Evolutionary conservation across 2,888 invertebrate genomes (phyloP).

Genomic region (Ichneumoninae sp.): DNA sequence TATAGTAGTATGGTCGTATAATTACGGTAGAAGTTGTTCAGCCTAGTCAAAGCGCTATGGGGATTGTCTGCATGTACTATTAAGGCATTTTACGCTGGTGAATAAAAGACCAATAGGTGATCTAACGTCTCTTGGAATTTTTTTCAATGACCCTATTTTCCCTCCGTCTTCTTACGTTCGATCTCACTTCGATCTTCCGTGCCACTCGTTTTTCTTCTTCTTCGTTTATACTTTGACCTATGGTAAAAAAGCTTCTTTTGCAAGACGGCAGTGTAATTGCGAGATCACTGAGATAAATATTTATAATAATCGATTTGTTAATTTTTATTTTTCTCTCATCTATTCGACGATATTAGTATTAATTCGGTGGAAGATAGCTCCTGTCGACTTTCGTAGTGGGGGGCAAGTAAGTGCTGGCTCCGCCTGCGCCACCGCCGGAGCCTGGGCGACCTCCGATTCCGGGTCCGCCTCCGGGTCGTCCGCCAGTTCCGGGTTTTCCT

Average conservation of each 20-base stretch:
- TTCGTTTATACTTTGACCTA: conserved; percentile 15
- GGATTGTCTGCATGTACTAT: conserved; percentile 30
- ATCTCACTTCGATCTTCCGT: background rate
- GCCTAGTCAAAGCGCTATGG: conserved; percentile 50
- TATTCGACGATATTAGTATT: conserved; percentile 24
- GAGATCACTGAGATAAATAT: conserved; percentile 52
- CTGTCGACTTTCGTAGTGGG: conserved; percentile 74
- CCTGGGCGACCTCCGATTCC: conserved; percentile 26
- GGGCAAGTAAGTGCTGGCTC: conserved; percentile 72
- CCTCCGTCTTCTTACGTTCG: background rate
- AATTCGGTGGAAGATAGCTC: conserved; percentile 78
- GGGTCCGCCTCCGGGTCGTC: conserved; percentile 52
- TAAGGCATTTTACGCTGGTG: conserved; percentile 31
- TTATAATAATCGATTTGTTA: conserved; percentile 12
- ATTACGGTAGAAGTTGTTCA: conserved; percentile 23
- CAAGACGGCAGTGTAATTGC: conserved; percentile 18
- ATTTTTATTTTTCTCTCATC: background rate
- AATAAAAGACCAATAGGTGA: conserved; percentile 19
- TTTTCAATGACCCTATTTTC: conserved; percentile 22
- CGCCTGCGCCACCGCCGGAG: conserved; percentile 36
- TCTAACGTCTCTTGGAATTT: conserved; percentile 11
- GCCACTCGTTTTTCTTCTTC: background rate
- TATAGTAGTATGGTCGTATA: conserved; percentile 7
- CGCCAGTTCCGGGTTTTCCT: conserved; percentile 52
- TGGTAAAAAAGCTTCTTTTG: conserved; percentile 18